phyloP scores from a whole-genome alignment of 2,888 invertebrate genomes.

The Megamerina dolium region DNA sequence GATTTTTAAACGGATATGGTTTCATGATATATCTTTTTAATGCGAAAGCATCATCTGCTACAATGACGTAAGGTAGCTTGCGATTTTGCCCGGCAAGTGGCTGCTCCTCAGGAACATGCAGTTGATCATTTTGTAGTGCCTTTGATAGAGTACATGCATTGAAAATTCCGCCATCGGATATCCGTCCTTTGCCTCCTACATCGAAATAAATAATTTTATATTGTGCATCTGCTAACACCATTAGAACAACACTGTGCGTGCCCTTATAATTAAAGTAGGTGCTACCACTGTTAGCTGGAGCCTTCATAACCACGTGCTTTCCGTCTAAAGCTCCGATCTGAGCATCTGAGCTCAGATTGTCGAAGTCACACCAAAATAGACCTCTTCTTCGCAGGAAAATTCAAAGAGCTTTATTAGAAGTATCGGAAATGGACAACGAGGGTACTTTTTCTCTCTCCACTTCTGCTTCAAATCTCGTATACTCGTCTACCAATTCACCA shows the following conservation, averaged over 20 bases:
- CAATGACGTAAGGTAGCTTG: neutral
- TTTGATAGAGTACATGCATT: neutral
- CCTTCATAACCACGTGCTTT: constrained; percentile 5
- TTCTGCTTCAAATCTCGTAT: no score
- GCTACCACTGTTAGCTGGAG: constrained; percentile 7
- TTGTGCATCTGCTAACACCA: constrained; percentile 3
- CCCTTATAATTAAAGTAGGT: constrained; percentile 10
- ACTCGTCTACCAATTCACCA: no score
- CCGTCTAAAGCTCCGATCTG: constrained; percentile 10
- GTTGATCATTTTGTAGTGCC: neutral
- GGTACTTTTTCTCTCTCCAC: no score
- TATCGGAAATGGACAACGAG: no score
- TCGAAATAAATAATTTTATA: neutral
- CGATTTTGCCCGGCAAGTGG: neutral
- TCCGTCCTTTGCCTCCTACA: neutral
- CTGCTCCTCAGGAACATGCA: neutral
- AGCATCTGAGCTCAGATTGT: no score
- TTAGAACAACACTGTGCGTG: constrained; percentile 7
- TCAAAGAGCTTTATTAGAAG: no score
- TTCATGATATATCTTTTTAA: neutral
- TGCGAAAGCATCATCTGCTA: neutral
- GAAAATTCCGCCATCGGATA: neutral
- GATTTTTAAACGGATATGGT: neutral
- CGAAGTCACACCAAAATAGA: no score
- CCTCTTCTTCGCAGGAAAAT: no score